A percentile compares a stretch with the other conserved stretches of the same genome.
Conservation (phyloP, 1,140 invertebrate genomes). For the Carcinoscorpius rotundicauda region DNA sequence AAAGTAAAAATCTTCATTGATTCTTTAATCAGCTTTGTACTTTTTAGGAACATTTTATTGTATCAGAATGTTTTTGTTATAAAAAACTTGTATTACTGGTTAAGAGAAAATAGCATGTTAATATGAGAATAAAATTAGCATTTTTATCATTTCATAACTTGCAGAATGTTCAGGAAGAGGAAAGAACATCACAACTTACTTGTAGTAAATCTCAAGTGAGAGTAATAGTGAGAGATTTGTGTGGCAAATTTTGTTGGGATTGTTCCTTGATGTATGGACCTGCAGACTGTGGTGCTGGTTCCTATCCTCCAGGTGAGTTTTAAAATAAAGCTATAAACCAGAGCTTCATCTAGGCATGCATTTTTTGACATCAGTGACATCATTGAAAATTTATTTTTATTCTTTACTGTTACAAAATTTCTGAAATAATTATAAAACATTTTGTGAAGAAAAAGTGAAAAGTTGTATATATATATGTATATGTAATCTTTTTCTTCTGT, state of each 20-base stretch:
- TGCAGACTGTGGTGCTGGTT: conserved; percentile 32
- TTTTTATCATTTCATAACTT: too few species aligned
- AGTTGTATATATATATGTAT: neutral
- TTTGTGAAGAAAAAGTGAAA: neutral
- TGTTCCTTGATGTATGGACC: conserved; percentile 66
- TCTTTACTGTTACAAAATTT: neutral
- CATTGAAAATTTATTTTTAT: neutral
- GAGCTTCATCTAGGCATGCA: neutral
- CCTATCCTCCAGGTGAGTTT: conserved; percentile 24
- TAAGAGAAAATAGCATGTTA: too few species aligned
- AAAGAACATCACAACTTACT: conserved; percentile 15
- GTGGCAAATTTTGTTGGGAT: conserved; percentile 95
- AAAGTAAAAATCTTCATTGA: too few species aligned
- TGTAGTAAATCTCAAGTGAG: conserved; percentile 55
- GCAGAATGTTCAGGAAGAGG: too few species aligned
- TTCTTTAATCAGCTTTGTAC: too few species aligned
- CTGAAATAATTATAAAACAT: neutral
- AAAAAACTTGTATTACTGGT: neutral
- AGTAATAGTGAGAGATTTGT: conserved; percentile 77
- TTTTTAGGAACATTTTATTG: too few species aligned
- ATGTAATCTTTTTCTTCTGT: too few species aligned
- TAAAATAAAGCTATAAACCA: neutral
- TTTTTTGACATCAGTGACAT: neutral
- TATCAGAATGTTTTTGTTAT: neutral
- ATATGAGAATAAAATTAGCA: too few species aligned